Base-by-base conservation (phyloP, 2,797 vertebrate species). In the Brachymystax lenok region DNA sequence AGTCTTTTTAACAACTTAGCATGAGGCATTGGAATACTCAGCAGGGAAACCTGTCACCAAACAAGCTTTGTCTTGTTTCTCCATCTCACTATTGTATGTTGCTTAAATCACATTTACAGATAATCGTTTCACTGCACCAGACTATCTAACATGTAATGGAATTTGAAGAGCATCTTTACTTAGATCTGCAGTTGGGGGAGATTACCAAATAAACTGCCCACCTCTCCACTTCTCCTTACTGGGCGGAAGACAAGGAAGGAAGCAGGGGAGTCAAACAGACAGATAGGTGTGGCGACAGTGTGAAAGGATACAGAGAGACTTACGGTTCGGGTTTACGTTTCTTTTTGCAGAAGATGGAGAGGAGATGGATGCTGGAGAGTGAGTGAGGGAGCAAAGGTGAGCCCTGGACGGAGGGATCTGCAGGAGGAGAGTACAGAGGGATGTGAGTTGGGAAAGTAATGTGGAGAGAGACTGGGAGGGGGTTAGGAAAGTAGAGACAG, bases 101-200 rank as follows among this genome's bases (percentile, higher is more conserved):
- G 77, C 79, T 83, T 83, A 84, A 88, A 86, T 85, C 83, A 61
- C 2, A 61, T n/a, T 10, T 3, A 61, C n/a, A 46, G 40, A 46
- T 46, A 61, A 21, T 84, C 79, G 83, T 81, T 77, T 79, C 81
- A 84, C 83, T 77, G 79, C 82, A 81, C 87, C 85, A 86, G 80
- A 85, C 87, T 81, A 85, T 87, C 87, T 86, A 80, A 85, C 77
- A 84, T 85, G 84, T 88, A 85, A 86, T 88, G 82, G 84, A 87
- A 86, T 87, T 82, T 87, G 85, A 85, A 88, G 83, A 88, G 83
- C 85, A 79, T 87, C 85, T 88, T 86, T 90, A 88, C 88, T 90
- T 86, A 88, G 85, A 88, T 82, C 83, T 88, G 84, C 82, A 83
- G 76, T 83, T 84, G 82, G 82, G 77, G 77, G 80, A 82, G 77